Percentiles rank a stretch among this genome's conserved stretches.
phyloP scores from a whole-genome alignment of 53 echinoderm and acorn worm genomes.

The Luidia sarsii region DNA sequence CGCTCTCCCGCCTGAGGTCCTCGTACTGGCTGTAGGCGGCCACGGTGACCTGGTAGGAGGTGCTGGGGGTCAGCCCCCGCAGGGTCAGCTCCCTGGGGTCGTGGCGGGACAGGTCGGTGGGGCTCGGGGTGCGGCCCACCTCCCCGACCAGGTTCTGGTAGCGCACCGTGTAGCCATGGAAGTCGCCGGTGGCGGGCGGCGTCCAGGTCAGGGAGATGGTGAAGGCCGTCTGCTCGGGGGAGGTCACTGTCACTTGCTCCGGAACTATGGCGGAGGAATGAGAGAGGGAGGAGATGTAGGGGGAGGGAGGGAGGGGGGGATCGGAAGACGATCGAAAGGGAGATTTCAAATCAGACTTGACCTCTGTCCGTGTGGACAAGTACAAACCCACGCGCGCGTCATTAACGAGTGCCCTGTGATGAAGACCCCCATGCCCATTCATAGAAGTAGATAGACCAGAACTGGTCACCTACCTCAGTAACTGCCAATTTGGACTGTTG shows the following conservation, averaged over 20 bases:
- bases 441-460: no score
- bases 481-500: no score
- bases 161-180: constrained; percentile 44
- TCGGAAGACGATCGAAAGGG: no score
- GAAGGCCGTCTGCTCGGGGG: constrained; percentile 37
- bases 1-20: constrained; percentile 31
- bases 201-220: constrained; percentile 56
- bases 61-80: constrained; percentile 59
- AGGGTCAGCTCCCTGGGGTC: constrained; percentile 52
- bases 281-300: no score
- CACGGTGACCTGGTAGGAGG: constrained; percentile 48
- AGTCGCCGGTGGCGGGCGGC: constrained; percentile 33
- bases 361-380: no score
- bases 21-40: constrained; percentile 52
- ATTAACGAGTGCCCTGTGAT: no score
- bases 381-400: no score
- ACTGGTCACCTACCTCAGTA: no score
- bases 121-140: constrained; percentile 60
- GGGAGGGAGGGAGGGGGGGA: no score
- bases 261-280: no score
- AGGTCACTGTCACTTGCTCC: background rate
- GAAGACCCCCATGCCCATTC: no score
- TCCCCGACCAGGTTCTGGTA: background rate
- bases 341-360: no score
- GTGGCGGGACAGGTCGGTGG: constrained; percentile 20